Evolutionary conservation across 2,113 vertebrate genomes (phyloP).

Genomic region (Callipepla californica): DNA sequence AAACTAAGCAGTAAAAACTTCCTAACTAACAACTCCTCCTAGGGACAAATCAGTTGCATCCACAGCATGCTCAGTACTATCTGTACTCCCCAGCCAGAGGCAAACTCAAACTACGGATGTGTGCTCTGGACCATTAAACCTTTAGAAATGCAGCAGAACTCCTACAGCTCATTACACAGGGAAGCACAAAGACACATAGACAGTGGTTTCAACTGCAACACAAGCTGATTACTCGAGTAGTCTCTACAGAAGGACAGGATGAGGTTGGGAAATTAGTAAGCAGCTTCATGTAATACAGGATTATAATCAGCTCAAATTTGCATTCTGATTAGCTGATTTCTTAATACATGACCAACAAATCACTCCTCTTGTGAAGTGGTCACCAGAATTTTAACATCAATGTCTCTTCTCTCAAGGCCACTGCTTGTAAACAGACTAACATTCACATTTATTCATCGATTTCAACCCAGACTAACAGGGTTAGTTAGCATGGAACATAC

Average conservation of each 20-base stretch:
- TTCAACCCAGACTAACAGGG: neutral
- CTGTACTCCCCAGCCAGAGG: neutral
- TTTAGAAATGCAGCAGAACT: constrained; percentile 47
- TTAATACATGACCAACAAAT: neutral
- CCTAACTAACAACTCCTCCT: neutral
- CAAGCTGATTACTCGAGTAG: neutral
- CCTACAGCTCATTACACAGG: neutral
- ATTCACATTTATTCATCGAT: neutral
- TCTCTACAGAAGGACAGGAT: neutral
- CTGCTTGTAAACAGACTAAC: neutral
- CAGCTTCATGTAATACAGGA: neutral
- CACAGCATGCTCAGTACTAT: neutral
- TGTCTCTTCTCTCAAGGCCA: neutral
- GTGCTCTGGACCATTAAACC: constrained; percentile 9
- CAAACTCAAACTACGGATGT: constrained; percentile 8
- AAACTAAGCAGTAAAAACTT: neutral
- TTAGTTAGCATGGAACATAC: neutral
- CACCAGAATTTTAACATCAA: neutral
- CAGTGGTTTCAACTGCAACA: neutral
- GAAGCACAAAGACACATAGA: neutral
- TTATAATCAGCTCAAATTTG: neutral
- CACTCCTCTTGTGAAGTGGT: neutral
- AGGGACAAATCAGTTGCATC: neutral
- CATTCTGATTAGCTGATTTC: neutral
- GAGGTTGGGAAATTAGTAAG: neutral